Base-by-base conservation (phyloP, 2,888 invertebrate species). In the Pilophorus perplexus region DNA sequence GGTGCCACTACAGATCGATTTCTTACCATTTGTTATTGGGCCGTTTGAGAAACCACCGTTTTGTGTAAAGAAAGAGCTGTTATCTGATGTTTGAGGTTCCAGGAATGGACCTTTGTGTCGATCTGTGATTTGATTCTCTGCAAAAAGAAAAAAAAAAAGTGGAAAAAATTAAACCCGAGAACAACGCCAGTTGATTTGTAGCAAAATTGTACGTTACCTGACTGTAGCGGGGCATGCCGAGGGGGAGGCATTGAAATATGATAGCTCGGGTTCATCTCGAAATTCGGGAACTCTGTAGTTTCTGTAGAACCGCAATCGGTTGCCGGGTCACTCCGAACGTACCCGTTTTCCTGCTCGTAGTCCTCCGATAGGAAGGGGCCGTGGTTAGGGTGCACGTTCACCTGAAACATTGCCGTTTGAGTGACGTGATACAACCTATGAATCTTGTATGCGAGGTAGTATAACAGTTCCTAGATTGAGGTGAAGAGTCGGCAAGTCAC, bases 361-460 rank as follows among this genome's bases (percentile, higher is more conserved):
- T 62, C 62, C 44, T 62, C 62, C 46, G 46, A 46, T 28, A 22
- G 28, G 16, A 62, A 62, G 28, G 44, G 46, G 16, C 27, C 62
- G 62, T 62, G 62, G 62, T 62, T 62, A 62, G 62, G 62, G 62
- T 62, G 62, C 62, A 62, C 62, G 62, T 62, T 62, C 62, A 62
- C 62, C 62, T 62, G 44, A n/a, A 33, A 33, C n/a, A n/a, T n/a
- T n/a, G n/a, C n/a, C n/a, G n/a, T n/a, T n/a, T n/a, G n/a, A n/a
- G n/a, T n/a, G n/a, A n/a, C n/a, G n/a, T n/a, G n/a, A n/a, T n/a
- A n/a, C n/a, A n/a, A n/a, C n/a, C n/a, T n/a, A n/a, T n/a, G n/a
- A n/a, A n/a, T n/a, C n/a, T n/a, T n/a, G n/a, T n/a, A n/a, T n/a
- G n/a, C n/a, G n/a, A n/a, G n/a, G n/a, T n/a, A n/a, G n/a, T n/a